Percentiles rank a stretch among this genome's conserved stretches.
Evolutionary conservation across 1,140 invertebrate genomes (phyloP).

Genomic region (Microvelia longipes): DNA sequence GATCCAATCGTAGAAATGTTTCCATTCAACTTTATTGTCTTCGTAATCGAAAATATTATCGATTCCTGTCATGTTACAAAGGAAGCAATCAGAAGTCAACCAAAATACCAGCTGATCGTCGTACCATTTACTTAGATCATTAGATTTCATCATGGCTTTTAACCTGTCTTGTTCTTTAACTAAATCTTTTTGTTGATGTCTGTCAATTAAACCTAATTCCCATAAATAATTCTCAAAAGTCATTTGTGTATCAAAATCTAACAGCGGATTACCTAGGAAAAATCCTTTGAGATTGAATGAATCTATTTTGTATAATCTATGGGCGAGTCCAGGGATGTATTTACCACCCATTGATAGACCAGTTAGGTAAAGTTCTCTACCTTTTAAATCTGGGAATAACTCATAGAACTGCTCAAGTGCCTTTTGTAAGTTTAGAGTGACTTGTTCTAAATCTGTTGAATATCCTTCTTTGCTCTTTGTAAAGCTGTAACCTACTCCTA

Average conservation of each 20-base stretch:
- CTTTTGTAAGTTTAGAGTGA: conserved; percentile 12
- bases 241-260: conserved; percentile 53
- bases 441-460: conserved; percentile 44
- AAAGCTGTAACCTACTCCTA: conserved; percentile 28
- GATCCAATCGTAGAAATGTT: background rate
- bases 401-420: conserved; percentile 44
- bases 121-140: background rate
- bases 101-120: background rate
- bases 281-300: background rate
- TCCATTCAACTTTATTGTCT: background rate
- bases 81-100: background rate
- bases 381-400: conserved; percentile 47
- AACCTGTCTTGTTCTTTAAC: conserved; percentile 9
- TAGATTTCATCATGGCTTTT: background rate
- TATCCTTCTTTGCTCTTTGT: conserved; percentile 39
- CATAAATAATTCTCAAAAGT: conserved; percentile 67
- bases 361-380: conserved; percentile 56
- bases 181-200: conserved; percentile 14
- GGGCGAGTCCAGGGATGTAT: conserved; percentile 1
- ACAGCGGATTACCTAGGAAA: conserved; percentile 37
- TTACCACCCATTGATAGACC: conserved; percentile 78
- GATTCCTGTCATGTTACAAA: background rate
- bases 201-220: conserved; percentile 42
- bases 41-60: background rate
- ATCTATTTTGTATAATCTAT: background rate